Base-by-base conservation (phyloP, 2,888 invertebrate genomes). In the Orthonevra nobilis region DNA sequence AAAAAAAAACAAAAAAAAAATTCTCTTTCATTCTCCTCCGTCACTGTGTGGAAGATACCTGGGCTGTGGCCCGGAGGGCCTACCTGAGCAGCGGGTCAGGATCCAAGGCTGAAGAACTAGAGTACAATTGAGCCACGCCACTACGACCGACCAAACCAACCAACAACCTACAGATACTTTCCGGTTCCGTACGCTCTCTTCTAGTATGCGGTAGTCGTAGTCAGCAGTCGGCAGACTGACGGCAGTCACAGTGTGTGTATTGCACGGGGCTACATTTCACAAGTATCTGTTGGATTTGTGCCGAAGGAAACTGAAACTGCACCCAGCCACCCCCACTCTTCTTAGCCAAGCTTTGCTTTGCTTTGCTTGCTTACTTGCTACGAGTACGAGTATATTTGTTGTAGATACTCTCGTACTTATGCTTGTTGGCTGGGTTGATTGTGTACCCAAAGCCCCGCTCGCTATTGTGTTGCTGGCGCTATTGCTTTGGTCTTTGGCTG, bases 271-370 rank as follows among this genome's bases (percentile, higher is more conserved):
- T 66, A 48, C 54, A 73, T 79, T 79, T 61, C 66, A 52, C 66
- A 79, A 79, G 73, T 73, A 79, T 73, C 73, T 72, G 66, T 66
- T 61, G 34, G 73, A 73, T 72, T 73, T 66, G 60, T 30, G 79
- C 79, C 79, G 48, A 79, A 79, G 79, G 79, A 79, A 79, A 79
- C 61, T 63, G n/a, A n/a, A n/a, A 44, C 58, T 61, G 79, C 52
- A 54, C 66, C 73, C 64, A 40, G 52, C 58, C 44, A 23, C 17
- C 52, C 52, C 40, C 56, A 28, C 40, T 20, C 30, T 38, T 36
- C 50, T 34, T 36, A 9, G 38, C 42, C 56, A 56, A 36, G 42
- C 61, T 56, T 52, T 44, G 36, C n/a, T n/a, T n/a, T n/a, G n/a
- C n/a, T n/a, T n/a, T n/a, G n/a, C n/a, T n/a, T n/a, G n/a, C n/a